Conservation (phyloP, 2,888 invertebrate species). For the Escarpia spicata region DNA sequence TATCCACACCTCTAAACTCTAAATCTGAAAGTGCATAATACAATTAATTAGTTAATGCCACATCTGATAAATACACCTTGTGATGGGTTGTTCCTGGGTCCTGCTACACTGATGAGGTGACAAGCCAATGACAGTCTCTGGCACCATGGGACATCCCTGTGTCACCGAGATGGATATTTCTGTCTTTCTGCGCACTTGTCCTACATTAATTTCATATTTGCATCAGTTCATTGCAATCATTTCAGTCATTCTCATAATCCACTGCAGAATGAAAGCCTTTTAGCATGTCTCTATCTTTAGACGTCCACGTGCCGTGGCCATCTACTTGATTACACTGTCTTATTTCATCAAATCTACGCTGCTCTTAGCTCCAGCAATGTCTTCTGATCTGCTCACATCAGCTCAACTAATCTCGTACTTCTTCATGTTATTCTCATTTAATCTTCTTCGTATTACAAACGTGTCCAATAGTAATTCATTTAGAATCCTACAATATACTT, state of each 20-base stretch:
- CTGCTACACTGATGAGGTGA: no score
- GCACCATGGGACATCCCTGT: neutral
- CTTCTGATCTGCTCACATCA: neutral
- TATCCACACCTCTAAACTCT: no score
- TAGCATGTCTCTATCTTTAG: neutral
- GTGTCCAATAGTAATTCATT: neutral
- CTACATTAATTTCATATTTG: constrained; percentile 9
- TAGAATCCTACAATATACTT: neutral
- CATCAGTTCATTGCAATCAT: constrained; percentile 4
- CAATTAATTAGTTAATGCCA: no score
- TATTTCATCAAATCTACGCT: neutral
- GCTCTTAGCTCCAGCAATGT: neutral
- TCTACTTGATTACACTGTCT: neutral
- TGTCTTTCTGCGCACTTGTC: neutral
- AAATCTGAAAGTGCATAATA: no score
- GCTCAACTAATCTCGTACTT: neutral
- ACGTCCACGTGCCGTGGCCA: neutral
- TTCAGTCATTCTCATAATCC: neutral
- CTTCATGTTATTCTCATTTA: neutral
- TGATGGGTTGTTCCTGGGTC: neutral
- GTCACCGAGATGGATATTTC: neutral
- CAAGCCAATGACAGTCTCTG: neutral
- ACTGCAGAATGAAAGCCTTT: neutral
- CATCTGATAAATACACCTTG: no score
- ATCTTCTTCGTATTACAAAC: neutral